These are phyloP conservation scores for Octodonta nipae DNA, from an alignment of 2,888 invertebrate genomes.

Conservation along the genomic window DNA sequence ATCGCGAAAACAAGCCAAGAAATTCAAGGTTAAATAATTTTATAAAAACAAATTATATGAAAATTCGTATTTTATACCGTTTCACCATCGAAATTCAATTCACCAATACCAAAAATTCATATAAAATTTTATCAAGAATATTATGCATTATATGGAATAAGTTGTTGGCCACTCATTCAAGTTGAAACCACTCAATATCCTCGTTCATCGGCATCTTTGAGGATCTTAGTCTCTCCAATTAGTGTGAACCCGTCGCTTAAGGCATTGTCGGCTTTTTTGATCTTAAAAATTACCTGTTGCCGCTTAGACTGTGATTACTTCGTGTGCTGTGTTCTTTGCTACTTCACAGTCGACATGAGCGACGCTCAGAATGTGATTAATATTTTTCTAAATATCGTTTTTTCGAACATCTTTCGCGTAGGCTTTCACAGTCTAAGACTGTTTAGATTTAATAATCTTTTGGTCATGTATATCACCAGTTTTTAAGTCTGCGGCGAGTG, in stretches of 20 bases:
- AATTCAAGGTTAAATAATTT: no score
- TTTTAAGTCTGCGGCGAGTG: slow-evolving; percentile 18
- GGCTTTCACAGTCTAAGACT: slow-evolving; percentile 25
- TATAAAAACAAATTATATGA: no score
- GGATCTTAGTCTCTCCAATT: slow-evolving; percentile 38
- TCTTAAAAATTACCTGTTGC: slow-evolving; percentile 35
- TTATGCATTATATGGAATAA: no score
- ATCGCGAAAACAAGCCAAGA: no score
- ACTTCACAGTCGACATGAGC: slow-evolving; percentile 23
- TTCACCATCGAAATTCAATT: no score
- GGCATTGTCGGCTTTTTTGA: slow-evolving; percentile 36
- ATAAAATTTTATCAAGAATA: no score
- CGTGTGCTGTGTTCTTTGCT: slow-evolving; percentile 4
- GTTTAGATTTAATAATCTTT: slow-evolving; percentile 12
- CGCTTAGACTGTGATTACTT: slow-evolving; percentile 28
- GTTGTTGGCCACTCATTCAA: slow-evolving; percentile 40
- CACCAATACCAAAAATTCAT: no score
- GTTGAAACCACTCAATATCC: slow-evolving; percentile 37
- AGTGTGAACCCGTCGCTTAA: slow-evolving; percentile 38
- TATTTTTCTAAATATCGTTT: slow-evolving; percentile 27
- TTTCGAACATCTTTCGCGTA: slow-evolving; percentile 19
- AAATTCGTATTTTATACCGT: no score
- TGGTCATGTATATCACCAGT: slow-evolving; percentile 22
- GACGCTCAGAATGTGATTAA: slow-evolving; percentile 31
- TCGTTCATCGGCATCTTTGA: slow-evolving; percentile 39